Evolutionary conservation across 2,113 vertebrate genomes (phyloP).

Genomic region (Elephas maximus): DNA sequence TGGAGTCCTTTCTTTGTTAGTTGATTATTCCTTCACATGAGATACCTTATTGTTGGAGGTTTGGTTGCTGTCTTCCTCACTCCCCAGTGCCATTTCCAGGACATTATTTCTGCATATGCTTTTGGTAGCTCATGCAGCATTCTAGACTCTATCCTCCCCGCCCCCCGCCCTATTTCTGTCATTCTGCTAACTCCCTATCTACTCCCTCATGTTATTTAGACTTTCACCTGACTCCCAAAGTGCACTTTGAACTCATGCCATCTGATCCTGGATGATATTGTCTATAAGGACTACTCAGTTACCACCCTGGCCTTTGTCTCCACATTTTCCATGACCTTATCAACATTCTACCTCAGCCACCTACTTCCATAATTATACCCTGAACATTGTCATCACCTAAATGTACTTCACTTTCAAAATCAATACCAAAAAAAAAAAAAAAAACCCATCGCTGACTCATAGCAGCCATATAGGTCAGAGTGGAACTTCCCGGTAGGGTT

Average conservation of each 20-base stretch:
- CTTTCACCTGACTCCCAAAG: background rate
- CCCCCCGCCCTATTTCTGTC: background rate
- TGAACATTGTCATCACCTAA: background rate
- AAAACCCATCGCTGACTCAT: too few relatives aligned
- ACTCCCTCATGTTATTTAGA: background rate
- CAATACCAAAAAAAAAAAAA: background rate
- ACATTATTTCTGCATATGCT: background rate
- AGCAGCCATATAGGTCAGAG: too few relatives aligned
- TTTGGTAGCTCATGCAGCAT: background rate
- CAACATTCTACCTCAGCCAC: background rate
- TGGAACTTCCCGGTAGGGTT: too few relatives aligned
- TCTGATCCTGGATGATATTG: background rate
- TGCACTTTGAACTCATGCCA: background rate
- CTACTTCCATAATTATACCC: background rate
- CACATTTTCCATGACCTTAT: background rate
- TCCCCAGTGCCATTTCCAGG: background rate
- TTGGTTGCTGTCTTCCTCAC: background rate
- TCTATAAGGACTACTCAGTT: background rate
- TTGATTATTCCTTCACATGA: background rate
- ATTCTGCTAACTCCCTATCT: background rate
- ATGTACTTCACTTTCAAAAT: background rate
- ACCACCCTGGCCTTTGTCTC: background rate
- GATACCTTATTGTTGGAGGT: background rate
- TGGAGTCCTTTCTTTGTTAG: background rate
- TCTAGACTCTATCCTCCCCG: background rate